Base-by-base conservation (phyloP, 1,140 invertebrate species). In the Pseudachorutes palmiensis region DNA sequence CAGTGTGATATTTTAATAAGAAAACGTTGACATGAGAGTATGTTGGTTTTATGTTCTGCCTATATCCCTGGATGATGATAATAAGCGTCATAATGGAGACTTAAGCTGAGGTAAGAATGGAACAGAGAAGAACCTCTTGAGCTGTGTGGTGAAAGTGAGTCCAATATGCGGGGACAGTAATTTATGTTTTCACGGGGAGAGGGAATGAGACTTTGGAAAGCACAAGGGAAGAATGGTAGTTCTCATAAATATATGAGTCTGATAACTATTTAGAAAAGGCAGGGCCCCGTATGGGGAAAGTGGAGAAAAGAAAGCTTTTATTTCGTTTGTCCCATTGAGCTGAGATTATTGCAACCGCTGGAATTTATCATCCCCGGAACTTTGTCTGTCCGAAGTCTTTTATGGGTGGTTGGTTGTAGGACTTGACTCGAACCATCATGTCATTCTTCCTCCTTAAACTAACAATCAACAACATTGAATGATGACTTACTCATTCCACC, bases 271-370 rank as follows among this genome's bases (percentile, higher is more conserved):
- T 55, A 55, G 24, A 22, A 55, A 55, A 24, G 24, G 51, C 12
- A 22, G 51, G 12, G 51, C 51, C 24, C 12, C 12, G 5, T 55
- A 24, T 55, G 51, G 24, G 12, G 24, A 55, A 55, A 55, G 51
- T 55, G 51, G 51, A 14, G 24, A 55, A 55, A 55, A 22, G 24
- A 55, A 55, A 5, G 51, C 24, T 55, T 55, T 55, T 55, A 55
- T 55, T 55, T 55, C 51, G 51, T 55, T 55, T 55, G 24, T 26
- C 12, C 51, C 12, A 19, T 55, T 26, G 19, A 45, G 36, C 51
- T 55, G 51, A 55, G 51, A 55, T 55, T 55, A 55, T 55, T 55
- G 51, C 51, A 55, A 24, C 51, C 51, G 36, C 36, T 55, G 51
- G 51, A 55, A 55, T 55, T 55, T 55, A 55, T 55, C 51, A 55